A percentile compares a stretch with the other conserved stretches of the same genome.
These are phyloP conservation scores for Eleginops maclovinus DNA, from an alignment of 2,113 vertebrate species.

Conservation along the genomic window DNA sequence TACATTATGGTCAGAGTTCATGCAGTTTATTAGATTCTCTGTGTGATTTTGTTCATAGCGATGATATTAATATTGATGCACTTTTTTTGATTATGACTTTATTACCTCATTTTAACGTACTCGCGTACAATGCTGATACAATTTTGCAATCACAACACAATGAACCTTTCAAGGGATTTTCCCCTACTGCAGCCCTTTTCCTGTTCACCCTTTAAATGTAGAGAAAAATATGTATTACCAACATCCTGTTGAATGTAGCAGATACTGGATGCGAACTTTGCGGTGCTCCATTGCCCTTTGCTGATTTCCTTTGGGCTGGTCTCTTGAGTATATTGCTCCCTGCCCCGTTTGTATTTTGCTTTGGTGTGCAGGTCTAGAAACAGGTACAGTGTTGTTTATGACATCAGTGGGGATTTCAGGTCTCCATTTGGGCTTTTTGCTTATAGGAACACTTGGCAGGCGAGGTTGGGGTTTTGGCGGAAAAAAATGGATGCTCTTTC, in stretches of 20 bases:
- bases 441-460: constrained; percentile 66
- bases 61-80: neutral
- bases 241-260: constrained; percentile 77
- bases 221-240: constrained; percentile 64
- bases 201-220: constrained; percentile 71
- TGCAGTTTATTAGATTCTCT: neutral
- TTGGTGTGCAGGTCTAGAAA: constrained; percentile 42
- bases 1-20: neutral
- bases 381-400: constrained; percentile 56
- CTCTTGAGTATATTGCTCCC: constrained; percentile 42
- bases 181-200: constrained; percentile 72
- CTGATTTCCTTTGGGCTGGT: constrained; percentile 75
- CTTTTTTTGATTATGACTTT: neutral
- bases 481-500: constrained; percentile 53
- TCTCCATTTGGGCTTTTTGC: constrained; percentile 61
- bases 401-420: constrained; percentile 63
- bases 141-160: constrained; percentile 46
- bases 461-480: constrained; percentile 39
- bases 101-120: neutral
- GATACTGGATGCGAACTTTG: constrained; percentile 73
- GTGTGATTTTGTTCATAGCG: neutral
- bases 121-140: neutral
- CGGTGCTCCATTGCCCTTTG: constrained; percentile 77
- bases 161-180: constrained; percentile 75
- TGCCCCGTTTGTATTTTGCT: constrained; percentile 25